Evolutionary conservation across 2,888 invertebrate genomes (phyloP), one percentile per base, ranked within the genome.

Genomic region (Hirtodrosophila alboralis): DNA sequence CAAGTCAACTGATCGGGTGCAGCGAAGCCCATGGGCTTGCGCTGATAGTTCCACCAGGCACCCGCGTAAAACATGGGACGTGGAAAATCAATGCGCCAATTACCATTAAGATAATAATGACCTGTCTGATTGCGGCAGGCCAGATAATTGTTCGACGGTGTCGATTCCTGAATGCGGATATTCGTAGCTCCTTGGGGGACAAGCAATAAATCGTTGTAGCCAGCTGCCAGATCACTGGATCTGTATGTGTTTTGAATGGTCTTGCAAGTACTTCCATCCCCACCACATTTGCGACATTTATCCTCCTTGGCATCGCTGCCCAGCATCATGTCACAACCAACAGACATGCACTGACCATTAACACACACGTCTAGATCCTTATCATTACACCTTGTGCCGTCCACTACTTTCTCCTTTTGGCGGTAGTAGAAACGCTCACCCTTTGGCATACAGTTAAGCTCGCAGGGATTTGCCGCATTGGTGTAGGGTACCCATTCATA

Each of bases 151-250:
- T 95, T 96, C 0, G 98, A 96, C 1, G 96, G 93, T 33, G 91
- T 91, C 2, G 93, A 89, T 92, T 99, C 98, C 74, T 93, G 92
- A 51, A 99, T 94, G 10, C 92, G 89, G 75, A 99, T 96, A 86
- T 96, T 96, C 0, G 97, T 98, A n/a, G 98, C 96, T 9, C 98
- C 98, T 81, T 94, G 93, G 0, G 98, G 98, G 80, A 99, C 95
- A 21, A 97, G 92, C 45, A 98, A 91, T 61, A 98, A 93, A 88
- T 98, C 97, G 89, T 96, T 96, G 91, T 99, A 99, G 3, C 98
- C 98, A 87, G 93, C 93, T 89, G 93, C 93, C 45, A 96, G 91
- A 77, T 96, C 94, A 78, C 93, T 93, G 66, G 93, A 92, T 79
- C 95, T 94, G 71, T 96, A 93, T 3, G 93, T 81, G 2, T 95